Evolutionary conservation across 2,888 invertebrate genomes (phyloP), one percentile per base, ranked within the genome.

Genomic region (Lasioglossum vierecki): DNA sequence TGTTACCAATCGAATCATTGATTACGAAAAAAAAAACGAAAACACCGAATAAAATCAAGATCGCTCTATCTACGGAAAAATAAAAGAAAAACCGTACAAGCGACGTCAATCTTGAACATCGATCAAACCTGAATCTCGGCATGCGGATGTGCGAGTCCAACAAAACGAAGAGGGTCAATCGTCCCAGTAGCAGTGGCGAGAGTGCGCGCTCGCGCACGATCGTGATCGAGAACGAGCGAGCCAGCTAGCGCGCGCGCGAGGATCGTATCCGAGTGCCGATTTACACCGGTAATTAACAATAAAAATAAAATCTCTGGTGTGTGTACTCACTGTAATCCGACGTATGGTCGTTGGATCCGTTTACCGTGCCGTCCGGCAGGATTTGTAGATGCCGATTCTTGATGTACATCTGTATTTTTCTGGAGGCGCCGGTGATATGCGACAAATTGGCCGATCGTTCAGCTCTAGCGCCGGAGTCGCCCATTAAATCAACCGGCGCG

Each of bases 401-500:
- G 95, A 98, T 97, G 96, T 97, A 97, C 96, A 98, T 96, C 96
- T 97, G 97, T 94, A 98, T 97, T 94, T 97, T 97, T 93, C 98
- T 96, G 89, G 97, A 96, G 85, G 97, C 97, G 95, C 98, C 97
- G 92, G 97, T 97, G 95, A 97, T 97, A 95, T 97, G 97, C 94
- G 97, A 97, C 94, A 98, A 96, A 96, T 97, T 97, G 93, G 98
- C 97, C 94, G 97, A 97, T 94, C 98, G 97, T 95, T 97, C 97
- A 95, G 97, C 97, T 95, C 97, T 96, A 8, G 91, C 89, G 35
- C 91, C 92, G 74, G 93, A 89, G 86, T 93, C 94, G 78, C 84
- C 86, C 77, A 81, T 84, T 68, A 91, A 82, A 83, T 93, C 93
- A 70, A 93, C 86, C 78, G 94, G 93, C 44, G 91, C 89, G 15